Base-by-base conservation (phyloP, 2,113 vertebrate species). In the Phyllostomus discolor region DNA sequence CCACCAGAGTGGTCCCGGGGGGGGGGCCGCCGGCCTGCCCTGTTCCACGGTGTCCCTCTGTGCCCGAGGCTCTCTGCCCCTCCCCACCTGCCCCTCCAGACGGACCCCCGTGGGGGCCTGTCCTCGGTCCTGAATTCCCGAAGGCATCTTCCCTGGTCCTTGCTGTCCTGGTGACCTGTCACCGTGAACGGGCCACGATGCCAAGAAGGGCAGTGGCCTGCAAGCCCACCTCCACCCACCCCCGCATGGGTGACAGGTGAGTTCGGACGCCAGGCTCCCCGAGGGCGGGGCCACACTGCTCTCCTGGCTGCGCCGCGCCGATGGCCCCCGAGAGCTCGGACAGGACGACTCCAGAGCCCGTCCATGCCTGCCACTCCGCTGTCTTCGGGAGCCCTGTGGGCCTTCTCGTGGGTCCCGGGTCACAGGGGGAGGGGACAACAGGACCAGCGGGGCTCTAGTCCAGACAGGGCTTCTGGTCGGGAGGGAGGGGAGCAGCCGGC, bases 221-320 rank as follows among this genome's bases (percentile, higher is more conserved):
- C 0, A 3, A 26, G 41, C 14, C 50, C 48, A 9, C 70, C 20
- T 22, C 12, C 54, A 57, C 2, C 54, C 20, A 6, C 54, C 54
- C 19, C 54, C 2, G 20, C 2, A 20, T 26, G 7, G 28, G 4
- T 33, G 46, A 38, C 10, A 1, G 10, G 67, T 16, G 17, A 1
- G 10, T 10, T 38, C 19, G 48, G 87, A 38, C 3, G 10, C 35
- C 79, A 31, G 1, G 81, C 35, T 72, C 17, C 22, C 28, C 43
- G 19, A n/a, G 31, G 11, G 4, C 0, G 3, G 43, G 41, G 41
- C 20, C 2, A 7, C 54, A 2, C 52, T 16, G 4, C 17, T 54
- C 14, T 46, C 41, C 41, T 67, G 16, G 66, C 66, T n/a, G 59
- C 2, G 7, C 54, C 2, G 7, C 9, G 57, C 24, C 4, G 57